Percentiles rank a stretch among this genome's conserved stretches.
Evolutionary conservation across 2,113 vertebrate genomes (phyloP).

Genomic region (Oceanodroma tethys): DNA sequence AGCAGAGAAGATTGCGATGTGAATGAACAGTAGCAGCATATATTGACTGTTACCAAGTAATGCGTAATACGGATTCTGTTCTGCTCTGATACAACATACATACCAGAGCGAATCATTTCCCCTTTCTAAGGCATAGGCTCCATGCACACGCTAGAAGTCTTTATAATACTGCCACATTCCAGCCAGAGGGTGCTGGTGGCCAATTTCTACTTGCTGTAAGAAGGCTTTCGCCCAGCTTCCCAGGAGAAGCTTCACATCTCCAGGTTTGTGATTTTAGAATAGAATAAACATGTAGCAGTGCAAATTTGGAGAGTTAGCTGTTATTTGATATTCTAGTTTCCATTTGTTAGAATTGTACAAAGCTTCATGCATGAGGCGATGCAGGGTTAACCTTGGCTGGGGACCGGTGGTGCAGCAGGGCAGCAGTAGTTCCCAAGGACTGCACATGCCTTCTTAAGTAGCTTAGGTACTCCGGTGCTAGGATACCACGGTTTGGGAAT

Average conservation of each 20-base stretch:
- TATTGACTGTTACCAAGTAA: background rate
- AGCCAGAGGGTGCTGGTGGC: background rate
- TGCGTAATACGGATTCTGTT: background rate
- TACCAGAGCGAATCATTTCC: background rate
- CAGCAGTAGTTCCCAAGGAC: background rate
- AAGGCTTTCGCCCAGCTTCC: background rate
- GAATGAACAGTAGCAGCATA: background rate
- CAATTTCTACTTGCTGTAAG: background rate
- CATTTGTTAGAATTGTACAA: background rate
- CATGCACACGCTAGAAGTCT: background rate
- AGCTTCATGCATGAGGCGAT: background rate
- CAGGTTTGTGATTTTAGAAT: background rate
- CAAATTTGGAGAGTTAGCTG: background rate
- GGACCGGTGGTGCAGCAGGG: background rate
- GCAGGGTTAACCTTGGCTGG: background rate
- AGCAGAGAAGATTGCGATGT: background rate
- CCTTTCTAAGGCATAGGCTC: background rate
- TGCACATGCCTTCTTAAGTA: background rate
- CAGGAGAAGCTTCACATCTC: background rate
- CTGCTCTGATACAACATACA: background rate
- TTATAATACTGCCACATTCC: background rate
- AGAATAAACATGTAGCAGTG: background rate
- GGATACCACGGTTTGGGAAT: background rate
- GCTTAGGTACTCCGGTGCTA: background rate
- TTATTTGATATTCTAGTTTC: background rate